phyloP scores from a whole-genome alignment of 2,888 invertebrate species.

The Drosophila kuntzei region DNA sequence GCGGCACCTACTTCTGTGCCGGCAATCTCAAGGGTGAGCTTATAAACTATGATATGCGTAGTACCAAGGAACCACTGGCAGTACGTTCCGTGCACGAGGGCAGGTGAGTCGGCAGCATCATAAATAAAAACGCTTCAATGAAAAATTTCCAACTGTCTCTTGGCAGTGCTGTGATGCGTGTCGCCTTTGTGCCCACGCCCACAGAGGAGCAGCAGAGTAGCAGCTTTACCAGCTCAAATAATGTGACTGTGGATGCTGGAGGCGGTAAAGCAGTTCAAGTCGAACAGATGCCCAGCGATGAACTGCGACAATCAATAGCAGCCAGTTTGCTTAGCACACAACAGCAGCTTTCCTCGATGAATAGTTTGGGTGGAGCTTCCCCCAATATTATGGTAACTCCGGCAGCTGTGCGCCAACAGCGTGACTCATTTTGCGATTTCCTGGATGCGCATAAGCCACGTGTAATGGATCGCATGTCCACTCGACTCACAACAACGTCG shows the following conservation, averaged over 20 bases:
- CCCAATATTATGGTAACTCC: conserved; percentile 16
- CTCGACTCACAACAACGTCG: conserved; percentile 52
- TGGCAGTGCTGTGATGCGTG: conserved; percentile 71
- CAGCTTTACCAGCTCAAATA: conserved; percentile 67
- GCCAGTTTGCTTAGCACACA: conserved; percentile 42
- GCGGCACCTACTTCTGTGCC: conserved; percentile 83
- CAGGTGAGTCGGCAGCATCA: conserved; percentile 17
- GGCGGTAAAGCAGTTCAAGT: conserved; percentile 17
- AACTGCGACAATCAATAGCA: conserved; percentile 68
- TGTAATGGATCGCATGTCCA: conserved; percentile 73
- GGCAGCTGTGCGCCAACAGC: conserved; percentile 48
- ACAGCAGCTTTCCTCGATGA: conserved; percentile 20
- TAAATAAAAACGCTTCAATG: too few relatives aligned
- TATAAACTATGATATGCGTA: conserved; percentile 83
- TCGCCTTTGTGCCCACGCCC: conserved; percentile 80
- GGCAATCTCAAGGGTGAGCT: conserved; percentile 85
- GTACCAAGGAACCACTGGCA: conserved; percentile 73
- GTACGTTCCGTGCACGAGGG: conserved; percentile 79
- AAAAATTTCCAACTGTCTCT: too few relatives aligned
- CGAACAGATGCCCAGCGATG: conserved; percentile 53
- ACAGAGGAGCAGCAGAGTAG: conserved; percentile 58
- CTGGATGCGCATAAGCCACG: conserved; percentile 74
- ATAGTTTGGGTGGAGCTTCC: not conserved
- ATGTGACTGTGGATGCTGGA: conserved; percentile 39
- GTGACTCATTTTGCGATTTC: conserved; percentile 84